Base-by-base conservation (phyloP, 1,140 invertebrate genomes). In the Papilio helenus region DNA sequence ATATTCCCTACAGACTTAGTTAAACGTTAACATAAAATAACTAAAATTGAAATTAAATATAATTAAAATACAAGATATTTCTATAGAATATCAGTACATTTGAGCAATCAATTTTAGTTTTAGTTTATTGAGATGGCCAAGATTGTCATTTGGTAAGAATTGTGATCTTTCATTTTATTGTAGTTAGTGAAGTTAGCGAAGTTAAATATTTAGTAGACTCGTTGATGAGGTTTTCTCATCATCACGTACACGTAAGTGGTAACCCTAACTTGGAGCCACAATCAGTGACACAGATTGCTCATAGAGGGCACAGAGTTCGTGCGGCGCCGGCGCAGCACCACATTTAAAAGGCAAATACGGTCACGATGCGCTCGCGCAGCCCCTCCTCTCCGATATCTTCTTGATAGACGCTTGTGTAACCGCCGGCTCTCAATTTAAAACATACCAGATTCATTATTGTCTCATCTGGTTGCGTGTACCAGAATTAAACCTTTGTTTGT, bases 311-410 rank as follows among this genome's bases (percentile, higher is more conserved):
- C 84, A 85, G 79, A 87, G 85, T 83, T 92, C 89, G 91, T 90
- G 90, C 89, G 86, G 79, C 86, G 86, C 86, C 89, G 81, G 84
- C 86, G 86, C 87, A 88, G 86, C 85, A 84, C 80, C 80, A 86
- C 84, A 91, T 92, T 92, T 91, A 89, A 89, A 92, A 93, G 85
- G 90, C 90, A 90, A 93, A 92, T 91, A 87, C 86, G 85, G 87
- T 91, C 91, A 90, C 90, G 91, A 92, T 87, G 87, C 80, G 86
- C 87, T 86, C 84, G 87, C 85, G 86, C 89, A 85, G 87, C 88
- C 90, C 79, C 81, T 90, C 80, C 82, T 79, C 82, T 80, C 85
- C 81, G 85, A 86, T 89, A 85, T 87, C 83, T 83, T 79, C 73
- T 81, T 79, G 76, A 79, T 58, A 58, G 49, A 39, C 14, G 74